These are phyloP conservation scores for Drosophila mimica DNA, from an alignment of 2,888 invertebrate species.

Conservation along the genomic window DNA sequence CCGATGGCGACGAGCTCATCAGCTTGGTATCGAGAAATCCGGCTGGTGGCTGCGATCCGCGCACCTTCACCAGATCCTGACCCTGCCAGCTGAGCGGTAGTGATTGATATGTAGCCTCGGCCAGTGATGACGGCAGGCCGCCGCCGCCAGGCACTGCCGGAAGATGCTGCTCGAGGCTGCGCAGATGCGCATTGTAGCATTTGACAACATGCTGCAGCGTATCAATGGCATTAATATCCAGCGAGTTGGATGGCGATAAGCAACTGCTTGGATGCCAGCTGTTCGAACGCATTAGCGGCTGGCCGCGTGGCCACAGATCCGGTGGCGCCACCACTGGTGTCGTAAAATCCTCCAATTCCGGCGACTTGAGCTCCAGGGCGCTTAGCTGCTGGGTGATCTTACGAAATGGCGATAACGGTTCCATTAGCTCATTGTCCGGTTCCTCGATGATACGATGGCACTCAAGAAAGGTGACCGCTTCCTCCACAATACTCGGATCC, in stretches of 20 bases:
- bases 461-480: constrained; percentile 93
- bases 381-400: constrained; percentile 92
- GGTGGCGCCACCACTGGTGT: constrained; percentile 88
- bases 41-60: constrained; percentile 51
- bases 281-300: constrained; percentile 80
- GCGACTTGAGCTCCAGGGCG: constrained; percentile 89
- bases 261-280: constrained; percentile 75
- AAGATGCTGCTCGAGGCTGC: constrained; percentile 44
- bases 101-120: constrained; percentile 77
- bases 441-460: constrained; percentile 87
- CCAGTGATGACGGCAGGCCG: not conserved
- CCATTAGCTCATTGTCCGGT: constrained; percentile 85
- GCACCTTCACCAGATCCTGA: constrained; percentile 62
- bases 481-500: constrained; percentile 94
- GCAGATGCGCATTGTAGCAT: constrained; percentile 82
- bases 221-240: constrained; percentile 83
- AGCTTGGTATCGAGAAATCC: constrained; percentile 86
- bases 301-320: constrained; percentile 88
- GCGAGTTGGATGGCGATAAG: constrained; percentile 73
- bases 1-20: constrained; percentile 86
- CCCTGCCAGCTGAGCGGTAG: constrained; percentile 70
- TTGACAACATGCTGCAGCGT: constrained; percentile 83
- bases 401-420: constrained; percentile 90
- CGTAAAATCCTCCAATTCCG: constrained; percentile 90
- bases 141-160: not conserved